phyloP scores from a whole-genome alignment of 2,888 invertebrate species.

The Microdon myrmicae region DNA sequence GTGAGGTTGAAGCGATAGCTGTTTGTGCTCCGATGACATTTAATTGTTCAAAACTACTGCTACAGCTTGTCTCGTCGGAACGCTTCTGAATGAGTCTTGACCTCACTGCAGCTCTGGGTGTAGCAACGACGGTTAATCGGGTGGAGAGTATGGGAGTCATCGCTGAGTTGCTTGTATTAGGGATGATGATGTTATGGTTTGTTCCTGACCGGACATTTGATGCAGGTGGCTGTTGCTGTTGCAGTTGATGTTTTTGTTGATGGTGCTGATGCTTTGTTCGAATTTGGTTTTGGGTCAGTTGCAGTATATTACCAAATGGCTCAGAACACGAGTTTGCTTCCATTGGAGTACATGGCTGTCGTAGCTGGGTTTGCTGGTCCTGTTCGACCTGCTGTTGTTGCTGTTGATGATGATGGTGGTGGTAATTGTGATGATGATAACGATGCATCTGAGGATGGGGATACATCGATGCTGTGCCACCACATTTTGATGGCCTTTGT shows the following conservation, averaged over 20 bases:
- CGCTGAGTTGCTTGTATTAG: constrained; percentile 3
- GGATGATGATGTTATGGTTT: constrained; percentile 38
- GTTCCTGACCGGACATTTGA: constrained; percentile 33
- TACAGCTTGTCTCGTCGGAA: constrained; percentile 55
- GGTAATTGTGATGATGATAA: constrained; percentile 8
- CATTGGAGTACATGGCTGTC: constrained; percentile 5
- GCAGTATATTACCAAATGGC: constrained; percentile 25
- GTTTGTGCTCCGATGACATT: constrained; percentile 55
- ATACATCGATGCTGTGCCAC: constrained; percentile 33
- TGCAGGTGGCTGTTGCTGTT: constrained; percentile 20
- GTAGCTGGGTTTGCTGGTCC: constrained; percentile 11
- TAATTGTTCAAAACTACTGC: constrained; percentile 57
- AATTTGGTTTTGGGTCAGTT: constrained; percentile 32
- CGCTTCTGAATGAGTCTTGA: constrained; percentile 52
- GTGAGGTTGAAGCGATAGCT: constrained; percentile 12
- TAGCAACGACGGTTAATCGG: constrained; percentile 41
- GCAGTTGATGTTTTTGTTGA: constrained; percentile 14
- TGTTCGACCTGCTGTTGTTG: constrained; percentile 5
- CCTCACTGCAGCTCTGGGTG: constrained; percentile 49
- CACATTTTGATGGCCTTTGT: constrained; percentile 37
- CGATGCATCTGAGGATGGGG: constrained; percentile 16
- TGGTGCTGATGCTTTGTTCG: constrained; percentile 34
- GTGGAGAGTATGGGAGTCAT: constrained; percentile 39
- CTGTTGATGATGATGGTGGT: constrained; percentile 26
- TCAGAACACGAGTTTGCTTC: constrained; percentile 12